Conservation (phyloP, 2,888 invertebrate species). For the Hedya salicella region DNA sequence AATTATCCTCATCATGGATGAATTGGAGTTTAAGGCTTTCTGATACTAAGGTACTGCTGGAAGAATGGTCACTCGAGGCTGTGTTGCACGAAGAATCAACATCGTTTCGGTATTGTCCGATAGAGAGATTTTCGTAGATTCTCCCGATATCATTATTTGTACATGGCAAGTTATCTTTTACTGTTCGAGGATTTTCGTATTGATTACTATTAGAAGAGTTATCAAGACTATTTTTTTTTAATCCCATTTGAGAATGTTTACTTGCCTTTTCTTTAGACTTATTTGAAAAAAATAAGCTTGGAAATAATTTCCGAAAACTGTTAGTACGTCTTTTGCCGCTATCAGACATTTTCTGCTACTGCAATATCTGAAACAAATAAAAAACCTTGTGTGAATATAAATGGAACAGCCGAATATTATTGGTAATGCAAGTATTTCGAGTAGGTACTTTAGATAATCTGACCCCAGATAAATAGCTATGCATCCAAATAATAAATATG, state of each 20-base stretch:
- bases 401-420: too few relatives aligned
- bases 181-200: conserved; percentile 68
- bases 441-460: too few relatives aligned
- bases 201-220: conserved; percentile 60
- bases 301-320: conserved; percentile 75
- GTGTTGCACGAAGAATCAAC: conserved; percentile 56
- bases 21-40: conserved; percentile 61
- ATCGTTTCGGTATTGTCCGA: conserved; percentile 52
- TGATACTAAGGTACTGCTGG: conserved; percentile 75
- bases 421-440: too few relatives aligned
- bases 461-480: too few relatives aligned
- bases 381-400: too few relatives aligned
- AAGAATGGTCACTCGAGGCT: conserved; percentile 67
- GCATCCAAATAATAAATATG: too few relatives aligned
- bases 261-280: conserved; percentile 68
- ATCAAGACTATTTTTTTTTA: conserved; percentile 47
- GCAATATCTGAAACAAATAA: conserved; percentile 51
- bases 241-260: conserved; percentile 52
- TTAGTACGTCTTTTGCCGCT: conserved; percentile 68
- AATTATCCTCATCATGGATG: conserved; percentile 33
- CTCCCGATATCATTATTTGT: conserved; percentile 59
- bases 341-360: conserved; percentile 62
- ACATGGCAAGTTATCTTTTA: conserved; percentile 55
- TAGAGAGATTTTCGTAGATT: conserved; percentile 75
- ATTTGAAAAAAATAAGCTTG: conserved; percentile 68